These are phyloP conservation scores for Umimayanthus chanpuru DNA, from an alignment of 92 coral and sea anemone genomes.

Conservation along the genomic window DNA sequence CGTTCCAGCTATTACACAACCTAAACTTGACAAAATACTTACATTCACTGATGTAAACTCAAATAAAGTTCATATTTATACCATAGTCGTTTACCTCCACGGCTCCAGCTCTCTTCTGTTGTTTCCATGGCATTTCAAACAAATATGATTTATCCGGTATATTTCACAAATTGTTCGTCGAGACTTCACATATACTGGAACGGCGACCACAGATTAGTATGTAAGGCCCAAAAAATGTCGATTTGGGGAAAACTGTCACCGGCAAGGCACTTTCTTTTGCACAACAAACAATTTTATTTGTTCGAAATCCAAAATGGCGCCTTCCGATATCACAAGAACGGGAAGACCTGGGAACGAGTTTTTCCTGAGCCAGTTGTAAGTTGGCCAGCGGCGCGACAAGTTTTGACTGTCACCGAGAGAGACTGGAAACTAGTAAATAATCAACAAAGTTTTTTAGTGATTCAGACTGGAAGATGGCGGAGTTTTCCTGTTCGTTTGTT, in stretches of 20 bases:
- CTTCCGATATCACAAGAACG: too few species aligned
- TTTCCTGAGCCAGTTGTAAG: constrained; percentile 3
- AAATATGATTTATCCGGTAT: background rate
- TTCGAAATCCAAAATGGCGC: constrained; percentile 32
- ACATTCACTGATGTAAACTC: background rate
- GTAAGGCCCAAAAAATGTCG: background rate
- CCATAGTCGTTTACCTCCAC: background rate
- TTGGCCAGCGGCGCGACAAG: background rate
- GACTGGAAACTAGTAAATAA: constrained; percentile 12
- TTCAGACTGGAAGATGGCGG: constrained; percentile 10
- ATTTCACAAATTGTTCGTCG: background rate
- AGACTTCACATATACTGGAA: background rate
- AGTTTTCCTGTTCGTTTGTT: background rate
- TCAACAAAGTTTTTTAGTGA: background rate
- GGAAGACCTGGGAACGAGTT: too few species aligned
- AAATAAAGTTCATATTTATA: background rate
- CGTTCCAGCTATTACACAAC: background rate
- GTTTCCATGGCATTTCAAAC: constrained; percentile 37
- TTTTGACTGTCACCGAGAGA: background rate
- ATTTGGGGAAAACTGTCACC: background rate
- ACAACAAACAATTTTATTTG: background rate
- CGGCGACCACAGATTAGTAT: background rate
- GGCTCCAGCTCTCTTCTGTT: background rate
- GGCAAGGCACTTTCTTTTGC: background rate
- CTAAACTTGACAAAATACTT: background rate